Base-by-base conservation (phyloP, 2,888 invertebrate species). In the Himalopsyche tibetana region DNA sequence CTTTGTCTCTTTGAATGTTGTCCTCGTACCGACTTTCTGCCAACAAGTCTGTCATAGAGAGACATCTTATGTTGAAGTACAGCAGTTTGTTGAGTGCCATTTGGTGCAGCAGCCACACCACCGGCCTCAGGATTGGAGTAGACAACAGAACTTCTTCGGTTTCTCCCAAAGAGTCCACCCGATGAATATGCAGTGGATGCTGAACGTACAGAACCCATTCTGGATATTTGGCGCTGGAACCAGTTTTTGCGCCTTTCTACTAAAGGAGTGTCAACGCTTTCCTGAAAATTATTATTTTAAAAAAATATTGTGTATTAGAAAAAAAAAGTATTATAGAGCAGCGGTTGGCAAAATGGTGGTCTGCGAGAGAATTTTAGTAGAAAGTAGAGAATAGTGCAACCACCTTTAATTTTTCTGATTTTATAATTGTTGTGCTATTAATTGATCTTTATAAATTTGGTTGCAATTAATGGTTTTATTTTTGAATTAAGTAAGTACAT, bases 221-320 rank as follows among this genome's bases (percentile, higher is more conserved):
- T 93, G 15, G 96, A 97, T 89, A 97, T 95, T 90, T 97, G 97
- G 81, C 97, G 94, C 89, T 96, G 96, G 89, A 98, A 96, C 97
- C 97, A 97, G 91, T 96, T 97, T 91, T 97, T 97, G 56, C 97
- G 93, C 84, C 97, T 92, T 91, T 97, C 97, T 28, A 96, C 97
- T 90, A 97, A 94, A 11, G 97, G 97, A 0, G 97, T 97, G 90
- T 97, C 97, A 0, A 98, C 97, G 90, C 97, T 97, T 92, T 97
- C 97, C 97, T 97, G 91, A 42, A 93, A 90, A 36, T 28, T 28
- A 28, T 28, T 28, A 28, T 28, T 28, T 28, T 1, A 28, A 28
- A 28, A 28, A 28, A 28, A 28, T 28, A 28, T 28, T 28, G 28
- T 28, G 9, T 9, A 11, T 11, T 9, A 45, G 45, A 45, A 8